Evolutionary conservation across 2,113 vertebrate species (phyloP), one percentile per base, ranked within the genome.

Genomic region (Cottus gobio): DNA sequence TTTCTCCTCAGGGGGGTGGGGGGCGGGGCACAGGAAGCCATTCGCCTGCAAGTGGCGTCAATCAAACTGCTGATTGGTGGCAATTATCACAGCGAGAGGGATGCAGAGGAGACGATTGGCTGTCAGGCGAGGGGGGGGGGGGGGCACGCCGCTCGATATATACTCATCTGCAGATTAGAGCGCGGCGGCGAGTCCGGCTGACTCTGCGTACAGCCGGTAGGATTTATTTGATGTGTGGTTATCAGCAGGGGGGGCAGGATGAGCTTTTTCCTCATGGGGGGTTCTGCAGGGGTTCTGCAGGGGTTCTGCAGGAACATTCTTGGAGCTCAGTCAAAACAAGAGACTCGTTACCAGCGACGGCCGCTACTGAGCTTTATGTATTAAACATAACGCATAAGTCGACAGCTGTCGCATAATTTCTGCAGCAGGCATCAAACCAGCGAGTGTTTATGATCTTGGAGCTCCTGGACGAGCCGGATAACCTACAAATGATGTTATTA

Each of bases 21-120:
- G 71, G 70, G 44, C 82, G 62, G 54, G 54, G 37, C 85, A 60
- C 68, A 70, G 24, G 60, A 62, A 61, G 67, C 75, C 54, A 63
- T 84, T 87, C 22, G 54, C 68, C 12, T 10, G 68, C 44, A n/a
- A 70, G 74, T 2, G 0, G 39, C 83, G 89, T 75, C 88, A 85
- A 81, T 90, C 86, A 92, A 79, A 65, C 0, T 22, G 31, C 79
- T 85, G 77, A 89, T 88, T 78, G 76, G 84, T 79, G 90, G 60
- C 76, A 87, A 87, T 90, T 79, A 85, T 79, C 77, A 26, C 76
- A n/a, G 87, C 0, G 0, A 60, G 0, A 60, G 64, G 24, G 69
- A 75, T 70, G 67, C 71, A 71, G 79, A 75, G 71, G 60, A 76
- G 79, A 66, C 84, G 2, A 63, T 60, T 63, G 87, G 83, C 81